Evolutionary conservation across 1,140 invertebrate genomes (phyloP).

Genomic region (Heliconius melpomene): DNA sequence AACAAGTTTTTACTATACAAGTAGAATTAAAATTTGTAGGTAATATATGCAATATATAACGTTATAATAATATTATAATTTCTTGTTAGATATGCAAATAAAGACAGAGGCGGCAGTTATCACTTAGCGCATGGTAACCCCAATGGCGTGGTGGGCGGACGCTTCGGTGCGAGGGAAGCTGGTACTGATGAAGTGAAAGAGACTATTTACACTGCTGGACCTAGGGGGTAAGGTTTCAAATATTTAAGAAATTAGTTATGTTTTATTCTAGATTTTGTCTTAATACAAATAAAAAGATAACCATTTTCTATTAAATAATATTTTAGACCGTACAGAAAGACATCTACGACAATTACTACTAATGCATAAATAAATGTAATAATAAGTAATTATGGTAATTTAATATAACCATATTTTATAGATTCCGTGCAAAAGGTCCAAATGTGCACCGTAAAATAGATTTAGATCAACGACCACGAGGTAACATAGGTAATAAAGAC

Average conservation of each 20-base stretch:
- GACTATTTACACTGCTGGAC: slow-evolving; percentile 87
- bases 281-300: too few species aligned
- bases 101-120: slow-evolving; percentile 83
- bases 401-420: background rate
- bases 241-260: too few species aligned
- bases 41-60: background rate
- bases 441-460: slow-evolving; percentile 86
- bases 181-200: slow-evolving; percentile 84
- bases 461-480: slow-evolving; percentile 84
- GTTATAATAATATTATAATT: background rate
- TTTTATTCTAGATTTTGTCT: too few species aligned
- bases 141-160: slow-evolving; percentile 83
- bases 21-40: too few species aligned
- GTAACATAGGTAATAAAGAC: slow-evolving; percentile 83
- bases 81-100: slow-evolving; percentile 82
- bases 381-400: too few species aligned
- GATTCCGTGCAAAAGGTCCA: slow-evolving; percentile 78
- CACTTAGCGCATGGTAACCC: slow-evolving; percentile 83
- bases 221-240: slow-evolving; percentile 80
- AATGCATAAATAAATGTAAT: too few species aligned
- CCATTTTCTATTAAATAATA: too few species aligned
- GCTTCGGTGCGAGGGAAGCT: slow-evolving; percentile 85
- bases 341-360: too few species aligned
- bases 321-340: too few species aligned
- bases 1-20: too few species aligned